Base-by-base conservation (phyloP, 2,797 vertebrate genomes). In the Malacoctenus gilli region DNA sequence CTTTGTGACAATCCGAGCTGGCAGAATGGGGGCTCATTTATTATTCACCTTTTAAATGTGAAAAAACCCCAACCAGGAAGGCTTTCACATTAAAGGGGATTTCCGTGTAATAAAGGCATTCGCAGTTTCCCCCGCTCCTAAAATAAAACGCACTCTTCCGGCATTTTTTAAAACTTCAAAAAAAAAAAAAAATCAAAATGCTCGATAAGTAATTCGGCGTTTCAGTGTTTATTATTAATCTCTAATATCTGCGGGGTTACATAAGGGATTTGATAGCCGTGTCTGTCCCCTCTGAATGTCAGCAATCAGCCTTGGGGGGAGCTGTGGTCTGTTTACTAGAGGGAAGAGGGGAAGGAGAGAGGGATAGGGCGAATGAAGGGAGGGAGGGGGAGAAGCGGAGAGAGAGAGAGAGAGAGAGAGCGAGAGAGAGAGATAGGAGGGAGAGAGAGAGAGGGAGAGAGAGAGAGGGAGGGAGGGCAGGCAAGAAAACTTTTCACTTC, bases 311-410 rank as follows among this genome's bases (percentile, higher is more conserved):
- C 89, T 91, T 83, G 91, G 90, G 91, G 90, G 91, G 90, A 90
- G 89, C 91, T 92, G 91, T 92, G 87, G 88, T 92, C 83, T 92
- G 91, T 93, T 92, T 93, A 93, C 90, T 87, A 89, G 85, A 85
- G 83, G 83, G 80, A 84, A 86, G 86, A 77, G 85, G 77, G 87
- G 82, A 82, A 82, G 73, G 82, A 85, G 83, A 86, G 87, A 86
- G 85, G 66, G 85, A 85, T 82, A 86, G 87, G 85, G 85, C 64
- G 85, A 76, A 80, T 59, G 79, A 85, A 80, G 68, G 76, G 72
- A 86, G 83, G 82, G 79, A 61, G 73, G 77, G 75, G 72, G 81
- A 70, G 72, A 86, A 82, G 82, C 78, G 63, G 73, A 77, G 75
- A 74, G 81, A 70, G 72, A 70, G 71, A 57, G 77, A 43, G 78